These are phyloP conservation scores for Pomatostomus ruficeps DNA, from an alignment of 2,113 vertebrate genomes.

Conservation along the genomic window DNA sequence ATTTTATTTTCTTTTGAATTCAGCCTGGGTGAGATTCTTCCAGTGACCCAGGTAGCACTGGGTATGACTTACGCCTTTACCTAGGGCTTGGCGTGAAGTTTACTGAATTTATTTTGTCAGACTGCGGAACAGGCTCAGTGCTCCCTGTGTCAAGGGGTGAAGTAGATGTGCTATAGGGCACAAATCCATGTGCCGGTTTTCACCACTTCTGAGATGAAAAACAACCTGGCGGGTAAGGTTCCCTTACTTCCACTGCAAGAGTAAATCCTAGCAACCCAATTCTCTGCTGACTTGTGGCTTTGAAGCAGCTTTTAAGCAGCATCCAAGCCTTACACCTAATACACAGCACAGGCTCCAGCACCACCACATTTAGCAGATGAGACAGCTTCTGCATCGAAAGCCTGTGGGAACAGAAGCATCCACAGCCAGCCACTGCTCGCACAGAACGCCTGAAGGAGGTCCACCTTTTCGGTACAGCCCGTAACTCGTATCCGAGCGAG, in stretches of 20 bases:
- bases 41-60: not conserved
- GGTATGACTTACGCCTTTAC: not conserved
- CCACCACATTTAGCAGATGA: not conserved
- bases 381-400: not conserved
- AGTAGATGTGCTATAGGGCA: not conserved
- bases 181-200: not conserved
- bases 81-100: not conserved
- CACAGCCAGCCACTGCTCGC: not conserved
- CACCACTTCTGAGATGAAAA: not conserved
- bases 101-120: not conserved
- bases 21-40: not conserved
- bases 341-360: not conserved
- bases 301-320: not conserved
- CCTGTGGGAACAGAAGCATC: not conserved
- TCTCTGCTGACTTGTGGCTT: not conserved
- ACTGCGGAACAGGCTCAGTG: not conserved
- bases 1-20: not conserved
- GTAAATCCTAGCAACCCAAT: constrained; percentile 2
- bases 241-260: not conserved
- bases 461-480: not conserved
- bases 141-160: not conserved
- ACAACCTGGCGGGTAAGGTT: fast-evolving
- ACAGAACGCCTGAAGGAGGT: too few relatives aligned
- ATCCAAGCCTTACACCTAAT: not conserved
- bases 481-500: not conserved